These are phyloP conservation scores for Stegastes partitus DNA, from an alignment of 2,113 vertebrate species.

Conservation along the genomic window DNA sequence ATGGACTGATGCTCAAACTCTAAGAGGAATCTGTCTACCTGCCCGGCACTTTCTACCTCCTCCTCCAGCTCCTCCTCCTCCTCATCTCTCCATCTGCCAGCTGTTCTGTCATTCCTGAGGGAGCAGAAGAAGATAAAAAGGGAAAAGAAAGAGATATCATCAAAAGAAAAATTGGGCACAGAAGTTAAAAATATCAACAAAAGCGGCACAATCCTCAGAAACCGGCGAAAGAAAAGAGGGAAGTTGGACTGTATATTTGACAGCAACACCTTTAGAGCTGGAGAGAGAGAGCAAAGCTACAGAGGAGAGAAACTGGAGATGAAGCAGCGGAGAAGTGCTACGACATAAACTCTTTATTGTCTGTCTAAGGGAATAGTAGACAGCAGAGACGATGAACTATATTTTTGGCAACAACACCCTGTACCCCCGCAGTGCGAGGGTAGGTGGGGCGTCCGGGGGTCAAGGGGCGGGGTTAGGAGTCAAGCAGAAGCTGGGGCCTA, in stretches of 20 bases:
- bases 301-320: conserved; percentile 54
- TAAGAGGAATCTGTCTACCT: conserved; percentile 74
- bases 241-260: conserved; percentile 56
- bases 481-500: conserved; percentile 92
- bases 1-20: conserved; percentile 38
- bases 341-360: conserved; percentile 43
- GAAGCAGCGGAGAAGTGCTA: conserved; percentile 47
- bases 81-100: conserved; percentile 63
- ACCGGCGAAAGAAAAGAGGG: conserved; percentile 15
- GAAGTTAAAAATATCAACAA: conserved; percentile 80
- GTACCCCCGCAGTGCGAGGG: conserved; percentile 91
- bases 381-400: conserved; percentile 92
- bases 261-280: conserved; percentile 50
- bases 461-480: conserved; percentile 86
- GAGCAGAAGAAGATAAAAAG: conserved; percentile 50
- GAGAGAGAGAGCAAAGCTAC: conserved; percentile 10
- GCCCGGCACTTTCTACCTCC: conserved; percentile 71
- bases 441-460: conserved; percentile 85
- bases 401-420: conserved; percentile 99
- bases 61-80: conserved; percentile 64
- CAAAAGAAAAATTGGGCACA: conserved; percentile 5
- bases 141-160: conserved; percentile 28
- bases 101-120: conserved; percentile 57
- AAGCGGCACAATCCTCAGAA: conserved; percentile 41
- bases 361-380: conserved; percentile 43